Evolutionary conservation across 2,888 invertebrate genomes (phyloP).

Genomic region (Cephus pulcher): DNA sequence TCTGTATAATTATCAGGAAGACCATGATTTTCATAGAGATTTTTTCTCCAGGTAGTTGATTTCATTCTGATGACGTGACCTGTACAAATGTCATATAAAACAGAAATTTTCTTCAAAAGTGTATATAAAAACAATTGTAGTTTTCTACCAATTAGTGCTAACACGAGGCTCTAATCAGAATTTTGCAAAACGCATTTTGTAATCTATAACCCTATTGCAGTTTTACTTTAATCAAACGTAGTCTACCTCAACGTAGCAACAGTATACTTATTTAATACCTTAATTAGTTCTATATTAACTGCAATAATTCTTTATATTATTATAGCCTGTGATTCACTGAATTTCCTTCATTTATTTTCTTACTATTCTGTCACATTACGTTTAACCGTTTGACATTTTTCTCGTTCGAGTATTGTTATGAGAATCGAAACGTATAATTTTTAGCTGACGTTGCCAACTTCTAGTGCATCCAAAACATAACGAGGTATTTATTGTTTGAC

Average conservation of each 20-base stretch:
- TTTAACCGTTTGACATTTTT: too few relatives aligned
- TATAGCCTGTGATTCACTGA: background rate
- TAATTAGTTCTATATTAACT: background rate
- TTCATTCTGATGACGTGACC: slow-evolving; percentile 60
- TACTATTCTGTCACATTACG: background rate
- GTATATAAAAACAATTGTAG: background rate
- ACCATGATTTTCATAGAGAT: slow-evolving; percentile 87
- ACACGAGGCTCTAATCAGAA: background rate
- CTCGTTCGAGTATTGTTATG: too few relatives aligned
- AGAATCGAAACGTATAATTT: background rate
- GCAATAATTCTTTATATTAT: background rate
- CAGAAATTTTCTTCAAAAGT: background rate
- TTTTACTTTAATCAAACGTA: background rate
- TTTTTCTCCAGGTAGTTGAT: slow-evolving; percentile 83
- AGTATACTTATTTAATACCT: background rate
- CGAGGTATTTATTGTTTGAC: background rate
- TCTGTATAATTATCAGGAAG: slow-evolving; percentile 95
- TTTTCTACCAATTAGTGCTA: background rate
- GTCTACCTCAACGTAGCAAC: background rate
- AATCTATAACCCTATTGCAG: background rate
- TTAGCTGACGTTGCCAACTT: background rate
- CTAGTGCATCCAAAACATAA: background rate
- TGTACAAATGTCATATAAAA: background rate
- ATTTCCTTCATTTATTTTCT: background rate
- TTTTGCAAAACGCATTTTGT: background rate